Evolutionary conservation across 2,888 invertebrate genomes (phyloP).

Genomic region (Caenorhabditis sp.): DNA sequence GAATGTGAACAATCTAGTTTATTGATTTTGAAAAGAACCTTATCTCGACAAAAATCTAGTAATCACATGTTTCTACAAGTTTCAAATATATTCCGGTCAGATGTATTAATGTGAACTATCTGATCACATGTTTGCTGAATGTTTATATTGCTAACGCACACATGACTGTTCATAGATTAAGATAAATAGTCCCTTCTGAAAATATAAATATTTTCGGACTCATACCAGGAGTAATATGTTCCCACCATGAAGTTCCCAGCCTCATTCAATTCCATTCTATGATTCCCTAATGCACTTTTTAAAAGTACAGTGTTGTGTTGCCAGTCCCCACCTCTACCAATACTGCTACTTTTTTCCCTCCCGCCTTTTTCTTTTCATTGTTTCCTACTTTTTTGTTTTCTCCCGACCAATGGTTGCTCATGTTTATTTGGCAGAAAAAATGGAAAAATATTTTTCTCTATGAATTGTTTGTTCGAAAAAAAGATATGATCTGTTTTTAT

Average conservation of each 20-base stretch:
- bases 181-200: neutral
- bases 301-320: neutral
- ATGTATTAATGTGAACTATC: neutral
- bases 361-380: neutral
- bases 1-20: no score
- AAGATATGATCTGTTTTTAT: conserved; percentile 1
- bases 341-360: neutral
- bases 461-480: neutral
- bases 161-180: neutral
- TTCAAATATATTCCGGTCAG: no score
- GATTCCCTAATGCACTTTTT: neutral
- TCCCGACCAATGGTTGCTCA: neutral
- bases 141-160: neutral
- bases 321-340: no score
- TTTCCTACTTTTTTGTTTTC: neutral
- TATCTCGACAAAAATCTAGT: no score
- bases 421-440: neutral
- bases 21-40: no score
- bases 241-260: neutral
- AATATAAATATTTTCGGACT: no score
- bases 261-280: neutral
- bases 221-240: neutral
- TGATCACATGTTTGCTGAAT: neutral
- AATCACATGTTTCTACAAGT: no score
- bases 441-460: neutral